Evolutionary conservation across 2,113 vertebrate genomes (phyloP).

Genomic region (Paralichthys olivaceus): DNA sequence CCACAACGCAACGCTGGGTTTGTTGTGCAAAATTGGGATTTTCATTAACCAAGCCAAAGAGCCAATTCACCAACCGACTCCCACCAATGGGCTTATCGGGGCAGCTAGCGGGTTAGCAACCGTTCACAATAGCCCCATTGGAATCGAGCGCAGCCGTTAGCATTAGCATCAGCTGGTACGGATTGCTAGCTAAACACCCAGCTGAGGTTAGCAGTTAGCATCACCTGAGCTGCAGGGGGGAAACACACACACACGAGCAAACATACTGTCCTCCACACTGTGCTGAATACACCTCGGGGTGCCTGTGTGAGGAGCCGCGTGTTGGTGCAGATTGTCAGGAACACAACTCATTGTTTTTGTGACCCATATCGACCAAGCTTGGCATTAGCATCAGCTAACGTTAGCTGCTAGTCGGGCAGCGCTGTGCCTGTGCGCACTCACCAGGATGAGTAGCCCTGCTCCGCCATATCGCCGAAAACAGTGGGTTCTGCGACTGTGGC

Average conservation of each 20-base stretch:
- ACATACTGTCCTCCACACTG: background rate
- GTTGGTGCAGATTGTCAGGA: background rate
- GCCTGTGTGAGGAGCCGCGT: background rate
- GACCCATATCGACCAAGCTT: constrained; percentile 17
- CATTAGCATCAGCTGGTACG: constrained; percentile 66
- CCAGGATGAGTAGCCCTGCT: constrained; percentile 87
- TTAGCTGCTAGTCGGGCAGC: constrained; percentile 55
- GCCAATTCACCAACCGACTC: background rate
- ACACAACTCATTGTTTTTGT: constrained; percentile 14
- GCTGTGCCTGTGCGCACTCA: constrained; percentile 77
- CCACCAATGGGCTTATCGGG: background rate
- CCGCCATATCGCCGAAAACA: constrained; percentile 86
- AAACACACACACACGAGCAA: constrained; percentile 22
- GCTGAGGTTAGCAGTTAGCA: constrained; percentile 57
- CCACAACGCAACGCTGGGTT: background rate
- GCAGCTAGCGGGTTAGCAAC: constrained; percentile 50
- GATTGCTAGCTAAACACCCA: constrained; percentile 42
- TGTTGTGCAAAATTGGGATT: background rate
- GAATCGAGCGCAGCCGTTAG: constrained; percentile 33
- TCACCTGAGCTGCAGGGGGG: constrained; percentile 7
- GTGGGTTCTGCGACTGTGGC: constrained; percentile 72
- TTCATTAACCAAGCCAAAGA: background rate
- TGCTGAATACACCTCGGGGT: background rate
- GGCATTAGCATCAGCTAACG: constrained; percentile 35
- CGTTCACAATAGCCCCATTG: background rate